Percentiles rank a stretch among this genome's conserved stretches.
Conservation (phyloP, 2,888 invertebrate species). For the Lithophane ornitopus region DNA sequence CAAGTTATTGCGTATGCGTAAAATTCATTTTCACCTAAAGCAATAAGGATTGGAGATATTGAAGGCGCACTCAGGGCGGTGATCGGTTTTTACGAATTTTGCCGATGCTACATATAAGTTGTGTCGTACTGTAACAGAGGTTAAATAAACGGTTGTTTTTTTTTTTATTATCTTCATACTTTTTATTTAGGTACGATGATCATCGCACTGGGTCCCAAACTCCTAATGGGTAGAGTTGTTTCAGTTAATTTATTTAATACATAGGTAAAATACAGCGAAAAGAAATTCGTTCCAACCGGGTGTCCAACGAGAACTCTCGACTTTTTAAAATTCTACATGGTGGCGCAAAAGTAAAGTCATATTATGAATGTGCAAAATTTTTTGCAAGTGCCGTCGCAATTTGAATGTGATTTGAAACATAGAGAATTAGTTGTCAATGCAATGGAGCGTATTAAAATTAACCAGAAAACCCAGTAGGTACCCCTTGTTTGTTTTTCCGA, state of each 20-base stretch:
- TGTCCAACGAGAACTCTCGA: not conserved
- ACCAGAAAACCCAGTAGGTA: not conserved
- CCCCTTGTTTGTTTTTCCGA: not conserved
- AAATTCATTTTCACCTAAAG: too few relatives aligned
- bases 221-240: not conserved
- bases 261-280: not conserved
- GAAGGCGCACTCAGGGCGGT: too few relatives aligned
- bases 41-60: too few relatives aligned
- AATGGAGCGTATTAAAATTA: not conserved
- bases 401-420: too few relatives aligned
- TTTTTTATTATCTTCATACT: not conserved
- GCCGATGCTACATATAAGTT: too few relatives aligned
- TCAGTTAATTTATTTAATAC: not conserved
- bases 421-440: too few relatives aligned
- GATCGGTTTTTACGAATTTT: too few relatives aligned
- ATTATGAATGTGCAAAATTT: too few relatives aligned
- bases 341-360: too few relatives aligned
- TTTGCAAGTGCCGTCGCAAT: too few relatives aligned
- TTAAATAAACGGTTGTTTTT: not conserved
- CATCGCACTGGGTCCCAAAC: not conserved
- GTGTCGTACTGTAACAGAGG: not conserved
- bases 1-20: too few relatives aligned
- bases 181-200: not conserved
- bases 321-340: not conserved
- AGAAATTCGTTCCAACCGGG: not conserved